Evolutionary conservation across 92 coral and sea anemone species (phyloP).

Genomic region (Epizoanthus illoricatus): DNA sequence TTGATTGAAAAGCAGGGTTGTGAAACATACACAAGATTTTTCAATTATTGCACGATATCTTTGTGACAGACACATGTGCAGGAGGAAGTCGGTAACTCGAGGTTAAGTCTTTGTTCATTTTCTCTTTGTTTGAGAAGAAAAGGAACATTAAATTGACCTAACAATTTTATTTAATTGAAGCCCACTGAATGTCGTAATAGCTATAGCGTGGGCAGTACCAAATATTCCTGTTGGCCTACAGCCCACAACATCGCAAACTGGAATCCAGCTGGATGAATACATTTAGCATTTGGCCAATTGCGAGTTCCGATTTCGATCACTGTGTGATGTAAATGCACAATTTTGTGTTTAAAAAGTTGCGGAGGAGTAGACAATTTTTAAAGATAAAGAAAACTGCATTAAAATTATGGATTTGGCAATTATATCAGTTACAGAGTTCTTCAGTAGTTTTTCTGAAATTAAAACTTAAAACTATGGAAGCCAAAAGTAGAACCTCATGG

Average conservation of each 20-base stretch:
- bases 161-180: not conserved
- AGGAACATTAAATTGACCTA: not conserved
- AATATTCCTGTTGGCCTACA: not conserved
- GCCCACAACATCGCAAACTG: not conserved
- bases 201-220: conserved; percentile 27
- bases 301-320: not conserved
- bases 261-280: conserved; percentile 11
- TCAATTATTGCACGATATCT: not conserved
- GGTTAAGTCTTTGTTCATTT: not conserved
- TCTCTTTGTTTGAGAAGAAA: not conserved
- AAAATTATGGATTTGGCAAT: too few relatives aligned
- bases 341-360: not conserved
- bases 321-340: not conserved
- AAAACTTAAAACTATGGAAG: too few relatives aligned
- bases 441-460: too few relatives aligned
- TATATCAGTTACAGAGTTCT: too few relatives aligned
- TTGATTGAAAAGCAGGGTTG: too few relatives aligned
- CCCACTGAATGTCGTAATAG: not conserved
- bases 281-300: not conserved
- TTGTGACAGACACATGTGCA: not conserved
- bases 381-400: too few relatives aligned
- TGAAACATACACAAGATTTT: too few relatives aligned
- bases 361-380: not conserved
- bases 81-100: not conserved
- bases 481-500: too few relatives aligned